phyloP scores from a whole-genome alignment of 2,888 invertebrate genomes.

The Malthinus flaveolus region DNA sequence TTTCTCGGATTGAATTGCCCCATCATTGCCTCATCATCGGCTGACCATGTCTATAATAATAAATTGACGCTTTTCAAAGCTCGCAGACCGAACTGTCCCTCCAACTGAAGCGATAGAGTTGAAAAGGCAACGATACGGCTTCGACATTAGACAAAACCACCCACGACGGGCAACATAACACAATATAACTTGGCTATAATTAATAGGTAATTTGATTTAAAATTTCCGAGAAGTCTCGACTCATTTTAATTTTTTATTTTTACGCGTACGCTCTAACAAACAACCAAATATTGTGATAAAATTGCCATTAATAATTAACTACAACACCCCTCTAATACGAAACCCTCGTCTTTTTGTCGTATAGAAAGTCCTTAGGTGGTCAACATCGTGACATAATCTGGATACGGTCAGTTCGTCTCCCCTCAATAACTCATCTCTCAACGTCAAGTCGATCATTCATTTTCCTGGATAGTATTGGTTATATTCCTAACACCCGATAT shows the following conservation, averaged over 20 bases:
- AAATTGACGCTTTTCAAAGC: not conserved
- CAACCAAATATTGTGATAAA: too few species aligned
- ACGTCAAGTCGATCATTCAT: slow-evolving; percentile 41
- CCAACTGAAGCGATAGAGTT: not conserved
- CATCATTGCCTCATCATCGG: slow-evolving; percentile 11
- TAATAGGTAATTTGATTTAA: too few species aligned
- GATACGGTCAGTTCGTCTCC: slow-evolving; percentile 28
- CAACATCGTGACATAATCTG: slow-evolving; percentile 35
- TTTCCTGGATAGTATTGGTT: slow-evolving; percentile 49
- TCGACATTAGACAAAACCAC: too few species aligned
- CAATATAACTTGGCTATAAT: too few species aligned
- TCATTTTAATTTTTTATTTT: too few species aligned
- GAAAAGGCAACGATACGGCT: too few species aligned
- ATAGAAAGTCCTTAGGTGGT: slow-evolving; percentile 21
- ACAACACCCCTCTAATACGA: not conserved
- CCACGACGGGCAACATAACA: too few species aligned
- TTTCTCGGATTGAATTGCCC: slow-evolving; percentile 9
- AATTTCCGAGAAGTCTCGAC: too few species aligned
- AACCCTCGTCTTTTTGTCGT: slow-evolving; percentile 1
- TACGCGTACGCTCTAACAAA: too few species aligned
- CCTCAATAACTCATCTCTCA: slow-evolving; percentile 39
- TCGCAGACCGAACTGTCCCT: not conserved
- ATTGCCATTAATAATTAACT: not conserved
- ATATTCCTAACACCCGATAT: slow-evolving; percentile 51
- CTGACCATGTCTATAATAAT: not conserved